Evolutionary conservation across 2,797 vertebrate species (phyloP).

Genomic region (Antrozous pallidus): DNA sequence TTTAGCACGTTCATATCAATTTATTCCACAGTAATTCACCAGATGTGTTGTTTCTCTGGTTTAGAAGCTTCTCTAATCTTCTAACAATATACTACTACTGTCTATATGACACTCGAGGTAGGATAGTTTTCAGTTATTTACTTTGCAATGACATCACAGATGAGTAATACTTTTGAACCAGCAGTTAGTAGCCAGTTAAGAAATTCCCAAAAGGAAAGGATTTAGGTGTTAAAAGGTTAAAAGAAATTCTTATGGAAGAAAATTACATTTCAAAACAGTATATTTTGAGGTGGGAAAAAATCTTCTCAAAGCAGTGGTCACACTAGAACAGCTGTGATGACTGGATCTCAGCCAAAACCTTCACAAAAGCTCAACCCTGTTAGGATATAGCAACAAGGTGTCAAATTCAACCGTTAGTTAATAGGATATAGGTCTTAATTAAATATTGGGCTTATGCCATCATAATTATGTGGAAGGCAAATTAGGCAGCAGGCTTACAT

Average conservation of each 20-base stretch:
- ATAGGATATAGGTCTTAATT: slow-evolving; percentile 67
- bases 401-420: slow-evolving; percentile 68
- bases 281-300: not conserved
- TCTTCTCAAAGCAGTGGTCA: slow-evolving; percentile 50
- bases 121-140: not conserved
- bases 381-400: slow-evolving; percentile 5
- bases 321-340: slow-evolving; percentile 43
- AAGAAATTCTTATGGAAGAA: not conserved
- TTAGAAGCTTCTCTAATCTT: not conserved
- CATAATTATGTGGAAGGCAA: slow-evolving; percentile 62
- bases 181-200: not conserved
- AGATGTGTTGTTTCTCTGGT: not conserved
- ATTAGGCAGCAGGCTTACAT: slow-evolving; percentile 49
- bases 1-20: not conserved
- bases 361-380: slow-evolving; percentile 53
- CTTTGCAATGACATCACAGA: not conserved
- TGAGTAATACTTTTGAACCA: not conserved
- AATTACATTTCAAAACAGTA: slow-evolving; percentile 33
- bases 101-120: not conserved
- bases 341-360: slow-evolving; percentile 52
- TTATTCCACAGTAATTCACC: not conserved
- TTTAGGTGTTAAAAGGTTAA: not conserved
- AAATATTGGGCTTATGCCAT: slow-evolving; percentile 62
- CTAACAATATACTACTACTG: not conserved
- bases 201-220: not conserved